These are phyloP conservation scores for Fabriciana adippe DNA, from an alignment of 2,888 invertebrate species.

Conservation along the genomic window DNA sequence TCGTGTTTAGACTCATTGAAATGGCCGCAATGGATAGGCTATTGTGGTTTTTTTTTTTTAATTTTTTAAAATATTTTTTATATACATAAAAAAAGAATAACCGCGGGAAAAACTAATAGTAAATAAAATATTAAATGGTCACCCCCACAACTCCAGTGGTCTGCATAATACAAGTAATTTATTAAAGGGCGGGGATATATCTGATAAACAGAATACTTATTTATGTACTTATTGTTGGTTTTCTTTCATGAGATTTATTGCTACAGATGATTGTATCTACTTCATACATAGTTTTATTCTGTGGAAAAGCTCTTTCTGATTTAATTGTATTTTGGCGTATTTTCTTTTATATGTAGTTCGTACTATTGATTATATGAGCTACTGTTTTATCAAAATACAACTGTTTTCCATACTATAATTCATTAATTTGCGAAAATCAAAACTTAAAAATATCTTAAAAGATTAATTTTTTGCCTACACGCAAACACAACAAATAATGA, in stretches of 20 bases:
- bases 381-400: not conserved
- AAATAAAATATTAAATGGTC: conserved; percentile 9
- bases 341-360: not conserved
- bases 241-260: conserved; percentile 38
- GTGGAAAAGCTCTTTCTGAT: conserved; percentile 15
- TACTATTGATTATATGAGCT: not conserved
- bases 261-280: conserved; percentile 34
- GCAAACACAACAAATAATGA: too few relatives aligned
- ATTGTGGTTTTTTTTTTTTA: too few relatives aligned
- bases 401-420: too few relatives aligned
- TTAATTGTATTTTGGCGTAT: not conserved
- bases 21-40: too few relatives aligned
- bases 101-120: too few relatives aligned
- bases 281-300: conserved; percentile 31
- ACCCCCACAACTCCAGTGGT: conserved; percentile 19
- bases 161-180: conserved; percentile 37
- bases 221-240: conserved; percentile 40
- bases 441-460: too few relatives aligned
- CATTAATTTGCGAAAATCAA: too few relatives aligned
- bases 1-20: too few relatives aligned
- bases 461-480: too few relatives aligned
- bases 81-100: too few relatives aligned
- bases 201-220: conserved; percentile 42
- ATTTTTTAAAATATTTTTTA: too few relatives aligned
- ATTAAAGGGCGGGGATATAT: conserved; percentile 37